Evolutionary conservation across 2,113 vertebrate species (phyloP), one percentile per base, ranked within the genome.

Genomic region (Orientallactaga bullata): DNA sequence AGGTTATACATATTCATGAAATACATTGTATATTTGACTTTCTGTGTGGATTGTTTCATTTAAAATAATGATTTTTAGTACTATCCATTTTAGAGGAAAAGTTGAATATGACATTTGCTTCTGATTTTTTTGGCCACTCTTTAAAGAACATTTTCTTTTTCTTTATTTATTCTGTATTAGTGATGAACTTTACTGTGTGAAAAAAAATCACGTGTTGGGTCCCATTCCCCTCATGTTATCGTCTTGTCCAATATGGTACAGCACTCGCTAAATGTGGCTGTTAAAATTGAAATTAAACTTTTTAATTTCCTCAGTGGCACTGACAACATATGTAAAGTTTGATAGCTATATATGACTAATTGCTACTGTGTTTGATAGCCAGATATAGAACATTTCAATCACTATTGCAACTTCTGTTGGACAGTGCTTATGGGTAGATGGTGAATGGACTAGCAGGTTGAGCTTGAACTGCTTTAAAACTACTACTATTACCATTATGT

Each of bases 201-300:
- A 55, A 55, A 55, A 55, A 7, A 55, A 55, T 55, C 15, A 55
- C 15, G 15, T 55, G 55, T 55, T 55, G 55, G 42, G 55, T 55
- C 55, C 15, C 55, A 55, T 55, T 55, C 55, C 55, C 15, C 55
- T 55, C 55, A 55, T 55, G 55, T 55, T 55, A 55, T 55, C 55
- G 7, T 55, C 55, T 55, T 55, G 55, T 55, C 26, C 47, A 79
- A 24, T 32, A 63, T 68, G 15, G 55, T 12, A 15, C 81, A 76
- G 17, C 26, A 72, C 28, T 91, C 85, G 24, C 5, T 81, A 61
- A 35, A 78, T 55, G 35, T 69, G 18, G 3, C 30, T 83, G 65
- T 55, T 74, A 55, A 78, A 88, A 74, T 88, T 55, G 20, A 90
- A 96, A 60, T 63, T 18, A 81, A 39, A 77, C 68, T 79, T 51